Conservation (phyloP, 2,888 invertebrate genomes). For the Lepidocyrtinus sp. region DNA sequence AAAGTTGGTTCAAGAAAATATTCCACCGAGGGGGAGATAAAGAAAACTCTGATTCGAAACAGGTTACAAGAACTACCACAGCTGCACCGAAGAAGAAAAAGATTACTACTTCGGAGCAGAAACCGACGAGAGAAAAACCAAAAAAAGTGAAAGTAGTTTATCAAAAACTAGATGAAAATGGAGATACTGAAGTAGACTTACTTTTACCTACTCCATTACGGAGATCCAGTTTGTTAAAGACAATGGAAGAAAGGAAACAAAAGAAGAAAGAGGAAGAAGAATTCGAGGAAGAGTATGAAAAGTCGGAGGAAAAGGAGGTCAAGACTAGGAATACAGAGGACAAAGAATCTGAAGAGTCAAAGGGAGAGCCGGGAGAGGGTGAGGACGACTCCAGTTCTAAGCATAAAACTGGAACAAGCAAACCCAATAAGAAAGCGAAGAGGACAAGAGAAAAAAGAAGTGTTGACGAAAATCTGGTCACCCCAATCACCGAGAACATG, state of each 20-base stretch:
- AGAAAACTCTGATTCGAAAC: not conserved
- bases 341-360: not conserved
- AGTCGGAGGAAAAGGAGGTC: constrained; percentile 23
- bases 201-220: constrained; percentile 33
- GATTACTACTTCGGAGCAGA: no score
- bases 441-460: not conserved
- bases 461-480: not conserved
- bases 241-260: not conserved
- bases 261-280: not conserved
- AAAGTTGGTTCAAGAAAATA: constrained; percentile 48
- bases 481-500: not conserved
- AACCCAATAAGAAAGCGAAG: not conserved
- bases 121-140: no score
- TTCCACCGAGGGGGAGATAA: not conserved
- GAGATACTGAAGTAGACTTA: constrained; percentile 30
- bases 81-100: not conserved
- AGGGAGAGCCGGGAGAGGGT: not conserved
- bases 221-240: constrained; percentile 32
- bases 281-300: constrained; percentile 16
- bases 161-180: constrained; percentile 12
- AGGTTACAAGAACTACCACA: not conserved
- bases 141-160: not conserved
- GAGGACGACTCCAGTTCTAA: not conserved
- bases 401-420: not conserved
- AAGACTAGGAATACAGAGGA: not conserved